phyloP scores from a whole-genome alignment of 2,888 invertebrate genomes.

The Caenorhabditis sp. region DNA sequence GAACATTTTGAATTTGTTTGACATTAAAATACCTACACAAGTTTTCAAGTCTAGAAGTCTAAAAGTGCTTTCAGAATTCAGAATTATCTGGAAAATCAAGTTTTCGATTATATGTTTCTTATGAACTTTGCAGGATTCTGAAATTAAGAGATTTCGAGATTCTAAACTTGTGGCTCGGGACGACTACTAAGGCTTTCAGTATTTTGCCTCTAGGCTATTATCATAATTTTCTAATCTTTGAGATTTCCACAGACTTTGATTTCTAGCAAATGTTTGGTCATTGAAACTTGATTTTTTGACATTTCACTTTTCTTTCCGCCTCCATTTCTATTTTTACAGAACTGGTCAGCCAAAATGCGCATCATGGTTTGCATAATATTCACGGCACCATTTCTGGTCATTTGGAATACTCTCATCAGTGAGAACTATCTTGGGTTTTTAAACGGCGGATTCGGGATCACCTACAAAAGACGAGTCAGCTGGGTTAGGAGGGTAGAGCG shows the following conservation, averaged over 20 bases:
- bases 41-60: not conserved
- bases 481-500: conserved; percentile 29
- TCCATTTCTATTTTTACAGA: conserved; percentile 20
- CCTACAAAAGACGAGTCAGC: conserved; percentile 25
- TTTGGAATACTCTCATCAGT: conserved; percentile 43
- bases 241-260: not conserved
- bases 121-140: no score
- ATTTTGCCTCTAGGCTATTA: no score
- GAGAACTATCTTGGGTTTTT: conserved; percentile 17
- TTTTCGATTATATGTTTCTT: no score
- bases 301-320: not conserved
- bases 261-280: not conserved
- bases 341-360: conserved; percentile 34
- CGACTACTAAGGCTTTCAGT: no score
- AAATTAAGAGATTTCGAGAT: no score
- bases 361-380: conserved; percentile 32
- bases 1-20: no score
- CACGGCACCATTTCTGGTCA: conserved; percentile 34
- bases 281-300: no score
- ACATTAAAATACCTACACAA: not conserved
- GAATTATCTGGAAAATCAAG: no score
- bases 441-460: conserved; percentile 42
- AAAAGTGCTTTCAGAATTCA: not conserved
- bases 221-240: not conserved
- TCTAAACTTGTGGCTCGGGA: no score